phyloP scores from a whole-genome alignment of 2,888 invertebrate species.

The Coelopa pilipes region DNA sequence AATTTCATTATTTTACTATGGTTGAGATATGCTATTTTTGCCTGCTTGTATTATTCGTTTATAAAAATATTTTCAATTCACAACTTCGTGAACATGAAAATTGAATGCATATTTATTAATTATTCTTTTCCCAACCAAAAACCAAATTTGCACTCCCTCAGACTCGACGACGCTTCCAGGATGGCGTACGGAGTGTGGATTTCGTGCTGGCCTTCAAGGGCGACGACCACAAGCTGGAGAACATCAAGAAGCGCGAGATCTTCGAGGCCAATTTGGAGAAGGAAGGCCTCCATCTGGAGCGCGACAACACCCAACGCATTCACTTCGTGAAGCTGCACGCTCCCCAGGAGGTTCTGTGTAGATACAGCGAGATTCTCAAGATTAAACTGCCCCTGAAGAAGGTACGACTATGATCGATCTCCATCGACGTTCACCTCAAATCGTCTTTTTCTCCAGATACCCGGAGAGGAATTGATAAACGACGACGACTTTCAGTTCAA shows the following conservation, averaged over 20 bases:
- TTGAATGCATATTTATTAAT: too few species aligned
- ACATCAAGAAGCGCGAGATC: constrained; percentile 67
- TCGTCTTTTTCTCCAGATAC: constrained; percentile 53
- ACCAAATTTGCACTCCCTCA: constrained; percentile 8
- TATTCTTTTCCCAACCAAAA: too few species aligned
- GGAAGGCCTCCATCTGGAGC: constrained; percentile 73
- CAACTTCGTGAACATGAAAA: too few species aligned
- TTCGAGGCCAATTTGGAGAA: constrained; percentile 73
- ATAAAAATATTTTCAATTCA: too few species aligned
- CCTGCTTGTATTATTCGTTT: too few species aligned
- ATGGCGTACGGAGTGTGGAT: constrained; percentile 70
- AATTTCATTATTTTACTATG: too few species aligned
- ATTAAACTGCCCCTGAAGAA: constrained; percentile 81
- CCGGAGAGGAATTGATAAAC: constrained; percentile 64
- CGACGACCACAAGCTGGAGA: constrained; percentile 60
- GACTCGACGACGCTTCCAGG: constrained; percentile 70
- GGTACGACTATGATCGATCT: constrained; percentile 63
- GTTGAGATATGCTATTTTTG: too few species aligned
- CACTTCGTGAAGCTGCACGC: constrained; percentile 81
- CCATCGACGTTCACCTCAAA: constrained; percentile 17
- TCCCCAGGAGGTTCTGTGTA: constrained; percentile 75
- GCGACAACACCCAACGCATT: constrained; percentile 72
- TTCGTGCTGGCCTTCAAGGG: constrained; percentile 74
- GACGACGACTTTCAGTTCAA: constrained; percentile 65
- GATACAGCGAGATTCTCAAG: constrained; percentile 82